Percentiles rank a stretch among this genome's conserved stretches.
Conservation (phyloP, 2,797 vertebrate genomes). For the Buceros bicornis region DNA sequence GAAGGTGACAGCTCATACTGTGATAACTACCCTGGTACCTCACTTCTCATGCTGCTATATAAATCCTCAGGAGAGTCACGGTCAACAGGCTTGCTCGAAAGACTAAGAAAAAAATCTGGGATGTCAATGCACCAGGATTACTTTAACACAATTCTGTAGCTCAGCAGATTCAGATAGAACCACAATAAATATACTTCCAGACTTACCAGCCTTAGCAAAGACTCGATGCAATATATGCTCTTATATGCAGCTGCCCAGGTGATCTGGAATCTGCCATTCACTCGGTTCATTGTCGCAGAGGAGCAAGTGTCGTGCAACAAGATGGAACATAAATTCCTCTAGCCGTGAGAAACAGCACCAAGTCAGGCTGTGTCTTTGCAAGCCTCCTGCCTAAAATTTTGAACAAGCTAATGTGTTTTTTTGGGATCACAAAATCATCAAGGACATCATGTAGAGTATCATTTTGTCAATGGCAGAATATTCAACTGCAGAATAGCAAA, state of each 20-base stretch:
- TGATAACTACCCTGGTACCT: background rate
- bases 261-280: background rate
- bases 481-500: background rate
- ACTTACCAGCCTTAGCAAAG: background rate
- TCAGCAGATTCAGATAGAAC: background rate
- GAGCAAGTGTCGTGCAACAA: background rate
- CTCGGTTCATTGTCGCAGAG: background rate
- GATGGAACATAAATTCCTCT: background rate
- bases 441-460: background rate
- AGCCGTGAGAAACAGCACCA: background rate
- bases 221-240: background rate
- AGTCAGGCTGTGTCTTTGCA: background rate
- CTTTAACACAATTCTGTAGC: background rate
- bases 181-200: background rate
- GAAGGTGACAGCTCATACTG: conserved; percentile 37
- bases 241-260: background rate
- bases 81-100: background rate
- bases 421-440: background rate
- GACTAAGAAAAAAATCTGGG: background rate
- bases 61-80: background rate
- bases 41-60: background rate
- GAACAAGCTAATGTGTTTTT: background rate
- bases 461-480: background rate
- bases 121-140: background rate
- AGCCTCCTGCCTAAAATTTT: background rate